phyloP scores from a whole-genome alignment of 2,797 vertebrate genomes.

The Dipus sagitta region DNA sequence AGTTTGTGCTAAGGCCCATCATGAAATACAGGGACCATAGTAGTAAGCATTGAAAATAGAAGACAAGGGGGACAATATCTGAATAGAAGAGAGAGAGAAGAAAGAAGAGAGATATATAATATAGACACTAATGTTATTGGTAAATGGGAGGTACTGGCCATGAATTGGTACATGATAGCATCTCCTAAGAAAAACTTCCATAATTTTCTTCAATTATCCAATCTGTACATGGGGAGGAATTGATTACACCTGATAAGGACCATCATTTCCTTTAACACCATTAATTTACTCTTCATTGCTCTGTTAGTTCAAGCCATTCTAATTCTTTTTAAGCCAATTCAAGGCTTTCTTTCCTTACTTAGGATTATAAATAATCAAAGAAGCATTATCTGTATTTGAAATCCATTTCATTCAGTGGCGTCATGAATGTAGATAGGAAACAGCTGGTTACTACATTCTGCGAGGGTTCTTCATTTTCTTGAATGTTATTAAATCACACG shows the following conservation, averaged over 20 bases:
- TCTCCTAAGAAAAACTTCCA: neutral
- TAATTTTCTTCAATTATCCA: neutral
- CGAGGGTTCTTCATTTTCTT: slow-evolving; percentile 17
- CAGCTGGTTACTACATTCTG: neutral
- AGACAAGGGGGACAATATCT: neutral
- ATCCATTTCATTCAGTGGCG: slow-evolving; percentile 36
- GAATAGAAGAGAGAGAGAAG: neutral
- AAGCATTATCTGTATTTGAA: slow-evolving; percentile 10
- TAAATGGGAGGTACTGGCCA: neutral
- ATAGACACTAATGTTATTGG: neutral
- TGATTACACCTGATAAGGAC: neutral
- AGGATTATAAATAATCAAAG: slow-evolving; percentile 42
- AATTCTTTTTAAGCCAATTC: neutral
- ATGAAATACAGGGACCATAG: neutral
- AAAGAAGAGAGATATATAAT: neutral
- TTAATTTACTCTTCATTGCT: neutral
- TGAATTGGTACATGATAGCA: neutral
- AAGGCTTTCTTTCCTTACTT: neutral
- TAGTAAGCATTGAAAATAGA: neutral
- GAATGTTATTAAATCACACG: neutral
- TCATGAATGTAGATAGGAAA: slow-evolving; percentile 25
- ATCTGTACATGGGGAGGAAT: neutral
- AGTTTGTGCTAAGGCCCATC: neutral
- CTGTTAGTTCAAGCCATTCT: neutral
- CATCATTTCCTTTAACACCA: slow-evolving; percentile 21